phyloP scores from a whole-genome alignment of 2,113 vertebrate genomes.

The Brachyhypopomus occidentalis region DNA sequence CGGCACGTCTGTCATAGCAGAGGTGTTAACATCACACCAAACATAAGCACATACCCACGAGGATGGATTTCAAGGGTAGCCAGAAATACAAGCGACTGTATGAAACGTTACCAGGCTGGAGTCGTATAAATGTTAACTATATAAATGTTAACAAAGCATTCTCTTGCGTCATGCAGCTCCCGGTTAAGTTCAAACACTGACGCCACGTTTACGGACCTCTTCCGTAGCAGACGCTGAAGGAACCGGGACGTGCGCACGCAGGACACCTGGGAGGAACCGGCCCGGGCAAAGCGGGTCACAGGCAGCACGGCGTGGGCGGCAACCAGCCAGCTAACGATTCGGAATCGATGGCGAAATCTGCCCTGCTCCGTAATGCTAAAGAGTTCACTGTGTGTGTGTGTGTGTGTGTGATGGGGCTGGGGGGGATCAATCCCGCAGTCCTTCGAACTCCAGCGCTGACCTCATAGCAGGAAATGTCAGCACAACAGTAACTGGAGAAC shows the following conservation, averaged over 20 bases:
- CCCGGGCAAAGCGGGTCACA: conserved; percentile 12
- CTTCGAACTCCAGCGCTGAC: conserved; percentile 51
- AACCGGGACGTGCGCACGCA: neutral
- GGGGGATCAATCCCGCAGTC: conserved; percentile 50
- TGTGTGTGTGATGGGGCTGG: conserved; percentile 41
- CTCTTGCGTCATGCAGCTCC: no score
- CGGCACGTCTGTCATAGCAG: neutral
- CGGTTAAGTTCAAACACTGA: neutral
- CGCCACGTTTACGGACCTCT: neutral
- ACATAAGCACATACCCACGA: neutral
- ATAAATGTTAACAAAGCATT: no score
- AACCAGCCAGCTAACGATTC: conserved; percentile 57
- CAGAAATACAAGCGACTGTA: neutral
- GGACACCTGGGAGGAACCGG: neutral
- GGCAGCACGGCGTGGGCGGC: conserved; percentile 10
- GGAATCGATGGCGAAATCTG: conserved; percentile 59
- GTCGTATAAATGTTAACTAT: no score
- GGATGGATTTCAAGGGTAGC: neutral
- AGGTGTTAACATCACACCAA: conserved; percentile 15
- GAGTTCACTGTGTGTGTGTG: conserved; percentile 52
- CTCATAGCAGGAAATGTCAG: conserved; percentile 47
- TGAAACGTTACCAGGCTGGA: neutral
- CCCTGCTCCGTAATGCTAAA: conserved; percentile 48
- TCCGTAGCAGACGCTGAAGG: neutral
- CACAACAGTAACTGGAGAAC: conserved; percentile 30